Percentiles rank a stretch among this genome's conserved stretches.
Evolutionary conservation across 2,797 vertebrate genomes (phyloP).

Genomic region (Poeciliopsis turneri): DNA sequence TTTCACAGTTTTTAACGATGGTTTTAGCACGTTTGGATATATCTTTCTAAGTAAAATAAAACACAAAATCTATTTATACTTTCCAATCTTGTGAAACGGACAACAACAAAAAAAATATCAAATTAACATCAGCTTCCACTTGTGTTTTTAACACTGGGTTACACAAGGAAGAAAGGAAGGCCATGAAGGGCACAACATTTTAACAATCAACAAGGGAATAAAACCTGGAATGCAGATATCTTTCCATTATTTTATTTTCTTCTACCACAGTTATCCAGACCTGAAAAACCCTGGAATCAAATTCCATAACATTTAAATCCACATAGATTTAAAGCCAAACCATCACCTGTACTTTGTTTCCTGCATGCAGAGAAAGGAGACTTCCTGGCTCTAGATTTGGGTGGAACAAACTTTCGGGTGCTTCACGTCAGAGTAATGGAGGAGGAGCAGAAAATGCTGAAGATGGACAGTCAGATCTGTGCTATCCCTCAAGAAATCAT

Average conservation of each 20-base stretch:
- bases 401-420: slow-evolving; percentile 79
- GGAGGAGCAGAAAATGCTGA: slow-evolving; percentile 59
- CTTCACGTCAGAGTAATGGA: slow-evolving; percentile 78
- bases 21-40: too few species aligned
- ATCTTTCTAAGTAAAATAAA: too few species aligned
- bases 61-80: too few species aligned
- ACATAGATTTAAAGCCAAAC: not conserved
- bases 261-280: not conserved
- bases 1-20: too few species aligned
- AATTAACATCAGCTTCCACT: too few species aligned
- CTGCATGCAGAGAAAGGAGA: slow-evolving; percentile 80
- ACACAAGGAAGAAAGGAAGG: not conserved
- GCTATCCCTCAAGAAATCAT: slow-evolving; percentile 72
- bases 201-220: not conserved
- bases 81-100: too few species aligned
- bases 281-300: not conserved
- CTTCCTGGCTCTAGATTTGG: slow-evolving; percentile 85
- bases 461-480: slow-evolving; percentile 77
- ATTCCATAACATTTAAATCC: not conserved
- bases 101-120: too few species aligned
- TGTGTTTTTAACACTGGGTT: too few species aligned
- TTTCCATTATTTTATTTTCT: not conserved
- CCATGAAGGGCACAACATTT: not conserved
- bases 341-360: not conserved
- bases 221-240: not conserved